A percentile compares a stretch with the other conserved stretches of the same genome.
Conservation (phyloP, 2,113 vertebrate species). For the Alethe diademata region DNA sequence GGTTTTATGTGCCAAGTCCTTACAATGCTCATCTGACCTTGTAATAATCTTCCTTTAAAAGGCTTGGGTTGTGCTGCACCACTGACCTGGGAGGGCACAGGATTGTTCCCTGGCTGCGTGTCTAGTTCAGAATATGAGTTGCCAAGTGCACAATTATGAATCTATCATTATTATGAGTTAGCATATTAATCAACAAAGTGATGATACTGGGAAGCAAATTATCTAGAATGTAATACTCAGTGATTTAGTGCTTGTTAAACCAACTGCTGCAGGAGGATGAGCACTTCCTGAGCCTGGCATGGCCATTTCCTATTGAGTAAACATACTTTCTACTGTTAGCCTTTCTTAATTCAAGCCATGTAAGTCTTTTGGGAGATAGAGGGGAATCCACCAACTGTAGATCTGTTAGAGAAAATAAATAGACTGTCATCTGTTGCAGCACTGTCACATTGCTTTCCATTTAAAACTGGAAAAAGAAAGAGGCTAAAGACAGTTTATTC, state of each 20-base stretch:
- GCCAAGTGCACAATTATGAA: not conserved
- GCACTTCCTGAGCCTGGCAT: not conserved
- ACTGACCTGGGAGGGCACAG: not conserved
- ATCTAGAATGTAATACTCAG: not conserved
- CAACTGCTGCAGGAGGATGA: not conserved
- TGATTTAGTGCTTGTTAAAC: not conserved
- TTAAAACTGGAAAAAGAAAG: not conserved
- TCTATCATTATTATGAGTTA: not conserved
- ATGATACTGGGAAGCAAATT: not conserved
- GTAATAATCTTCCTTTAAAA: not conserved
- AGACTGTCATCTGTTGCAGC: conserved; percentile 15
- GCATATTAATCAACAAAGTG: not conserved
- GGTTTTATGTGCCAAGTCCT: not conserved
- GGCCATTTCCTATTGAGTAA: not conserved
- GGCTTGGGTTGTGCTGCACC: not conserved
- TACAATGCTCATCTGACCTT: not conserved
- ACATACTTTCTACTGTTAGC: not conserved
- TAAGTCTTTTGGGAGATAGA: not conserved
- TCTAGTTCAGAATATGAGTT: not conserved
- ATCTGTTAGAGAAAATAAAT: conserved; percentile 18
- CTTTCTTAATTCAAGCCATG: not conserved
- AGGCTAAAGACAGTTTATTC: not conserved
- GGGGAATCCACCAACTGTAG: not conserved
- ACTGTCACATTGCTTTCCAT: conserved; percentile 6
- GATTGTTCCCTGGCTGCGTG: not conserved